phyloP scores from a whole-genome alignment of 2,113 vertebrate genomes.

The Podarcis raffonei region DNA sequence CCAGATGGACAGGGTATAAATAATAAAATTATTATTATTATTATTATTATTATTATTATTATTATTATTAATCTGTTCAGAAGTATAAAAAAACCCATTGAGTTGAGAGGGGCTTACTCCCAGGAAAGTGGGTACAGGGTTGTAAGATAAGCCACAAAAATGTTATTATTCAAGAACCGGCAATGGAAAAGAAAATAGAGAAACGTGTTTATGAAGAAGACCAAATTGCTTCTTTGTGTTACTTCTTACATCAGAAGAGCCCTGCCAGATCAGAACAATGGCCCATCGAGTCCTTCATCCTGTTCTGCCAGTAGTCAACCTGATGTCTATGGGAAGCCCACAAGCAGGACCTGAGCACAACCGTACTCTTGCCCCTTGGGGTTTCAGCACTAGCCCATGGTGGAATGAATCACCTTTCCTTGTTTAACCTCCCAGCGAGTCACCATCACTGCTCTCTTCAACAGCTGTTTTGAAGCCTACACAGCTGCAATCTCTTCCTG shows the following conservation, averaged over 20 bases:
- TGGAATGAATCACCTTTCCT: conserved; percentile 25
- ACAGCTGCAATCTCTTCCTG: conserved; percentile 45
- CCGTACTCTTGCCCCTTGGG: too few relatives aligned
- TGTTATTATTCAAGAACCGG: neutral
- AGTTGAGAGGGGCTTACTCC: neutral
- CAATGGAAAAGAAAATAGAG: neutral
- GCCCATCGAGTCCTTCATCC: too few relatives aligned
- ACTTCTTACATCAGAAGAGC: too few relatives aligned
- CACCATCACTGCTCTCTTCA: neutral
- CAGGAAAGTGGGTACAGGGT: neutral
- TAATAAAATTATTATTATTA: too few relatives aligned
- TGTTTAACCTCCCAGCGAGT: conserved; percentile 46
- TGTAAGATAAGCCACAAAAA: neutral
- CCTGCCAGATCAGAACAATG: too few relatives aligned
- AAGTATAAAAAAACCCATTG: neutral
- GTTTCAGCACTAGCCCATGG: neutral
- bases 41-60: too few relatives aligned
- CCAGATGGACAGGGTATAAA: too few relatives aligned
- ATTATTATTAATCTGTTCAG: too few relatives aligned
- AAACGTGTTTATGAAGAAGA: neutral
- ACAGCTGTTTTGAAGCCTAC: too few relatives aligned
- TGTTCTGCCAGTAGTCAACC: too few relatives aligned
- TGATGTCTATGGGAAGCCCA: too few relatives aligned
- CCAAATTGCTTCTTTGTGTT: neutral
- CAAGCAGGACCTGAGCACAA: too few relatives aligned